Evolutionary conservation across 2,797 vertebrate genomes (phyloP).

Genomic region (Syndactyla subalaris): DNA sequence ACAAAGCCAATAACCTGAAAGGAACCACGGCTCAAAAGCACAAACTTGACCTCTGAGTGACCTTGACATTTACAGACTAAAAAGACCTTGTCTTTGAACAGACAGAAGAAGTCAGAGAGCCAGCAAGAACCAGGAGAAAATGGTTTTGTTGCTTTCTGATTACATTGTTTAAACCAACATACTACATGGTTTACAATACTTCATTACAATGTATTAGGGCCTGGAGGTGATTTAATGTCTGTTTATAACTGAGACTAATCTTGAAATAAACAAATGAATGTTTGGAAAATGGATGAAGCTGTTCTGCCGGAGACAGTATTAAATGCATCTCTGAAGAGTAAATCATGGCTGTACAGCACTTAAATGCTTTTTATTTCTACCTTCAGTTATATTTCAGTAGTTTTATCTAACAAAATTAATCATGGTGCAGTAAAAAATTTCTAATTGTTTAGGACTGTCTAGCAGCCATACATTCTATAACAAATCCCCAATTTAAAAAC

Average conservation of each 20-base stretch:
- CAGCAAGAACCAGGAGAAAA: slow-evolving; percentile 60
- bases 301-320: slow-evolving; percentile 55
- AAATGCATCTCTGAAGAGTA: slow-evolving; percentile 63
- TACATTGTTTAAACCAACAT: slow-evolving; percentile 79
- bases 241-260: slow-evolving; percentile 73
- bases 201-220: slow-evolving; percentile 73
- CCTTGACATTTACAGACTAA: slow-evolving; percentile 69
- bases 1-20: slow-evolving; percentile 74
- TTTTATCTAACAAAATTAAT: slow-evolving; percentile 64
- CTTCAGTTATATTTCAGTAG: slow-evolving; percentile 46
- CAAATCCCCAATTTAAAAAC: slow-evolving; percentile 28
- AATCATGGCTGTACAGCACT: slow-evolving; percentile 47
- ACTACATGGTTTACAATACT: slow-evolving; percentile 78
- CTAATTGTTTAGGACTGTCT: slow-evolving; percentile 24
- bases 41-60: slow-evolving; percentile 73
- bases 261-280: slow-evolving; percentile 77
- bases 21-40: slow-evolving; percentile 67
- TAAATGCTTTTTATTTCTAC: slow-evolving; percentile 66
- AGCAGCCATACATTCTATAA: neutral
- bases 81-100: slow-evolving; percentile 65
- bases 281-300: slow-evolving; percentile 71
- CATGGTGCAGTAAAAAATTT: slow-evolving; percentile 2
- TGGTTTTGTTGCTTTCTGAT: slow-evolving; percentile 74
- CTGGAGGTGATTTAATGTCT: slow-evolving; percentile 73
- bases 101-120: slow-evolving; percentile 66